A percentile compares a stretch with the other conserved stretches of the same genome.
phyloP scores from a whole-genome alignment of 2,888 invertebrate genomes.

The Ceraclea dissimilis region DNA sequence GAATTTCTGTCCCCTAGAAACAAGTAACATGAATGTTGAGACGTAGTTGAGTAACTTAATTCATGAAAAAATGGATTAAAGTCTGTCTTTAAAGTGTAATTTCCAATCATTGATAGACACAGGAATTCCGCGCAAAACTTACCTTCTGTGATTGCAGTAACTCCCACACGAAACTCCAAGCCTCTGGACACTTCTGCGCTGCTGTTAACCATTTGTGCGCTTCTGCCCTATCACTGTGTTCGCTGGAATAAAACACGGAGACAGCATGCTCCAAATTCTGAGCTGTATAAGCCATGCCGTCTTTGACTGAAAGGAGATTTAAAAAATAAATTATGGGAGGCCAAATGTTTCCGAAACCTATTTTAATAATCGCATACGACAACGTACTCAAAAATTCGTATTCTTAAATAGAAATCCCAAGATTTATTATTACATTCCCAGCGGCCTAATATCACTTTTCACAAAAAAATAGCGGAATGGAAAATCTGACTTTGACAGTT shows the following conservation, averaged over 20 bases:
- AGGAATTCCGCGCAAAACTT: constrained; percentile 23
- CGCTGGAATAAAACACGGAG: constrained; percentile 57
- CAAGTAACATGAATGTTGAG: no score
- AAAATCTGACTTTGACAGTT: constrained; percentile 18
- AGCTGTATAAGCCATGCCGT: constrained; percentile 52
- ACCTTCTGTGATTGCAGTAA: constrained; percentile 77
- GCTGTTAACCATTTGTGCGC: constrained; percentile 81
- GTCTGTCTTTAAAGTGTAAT: no score
- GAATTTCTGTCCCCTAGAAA: constrained; percentile 72
- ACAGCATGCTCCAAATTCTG: constrained; percentile 64
- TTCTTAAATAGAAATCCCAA: neutral
- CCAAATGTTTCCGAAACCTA: neutral
- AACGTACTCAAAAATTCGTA: no score
- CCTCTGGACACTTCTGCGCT: constrained; percentile 78
- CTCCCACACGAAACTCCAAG: constrained; percentile 92
- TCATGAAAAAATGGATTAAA: neutral
- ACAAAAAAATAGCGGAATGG: neutral
- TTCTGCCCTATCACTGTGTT: constrained; percentile 56
- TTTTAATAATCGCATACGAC: no score
- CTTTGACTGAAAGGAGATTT: constrained; percentile 9
- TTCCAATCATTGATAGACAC: neutral
- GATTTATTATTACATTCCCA: neutral
- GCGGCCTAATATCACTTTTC: neutral
- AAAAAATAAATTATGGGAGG: neutral
- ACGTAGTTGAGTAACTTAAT: neutral